Evolutionary conservation across 2,888 invertebrate species (phyloP), one percentile per base, ranked within the genome.

Genomic region (Altica lythri): DNA sequence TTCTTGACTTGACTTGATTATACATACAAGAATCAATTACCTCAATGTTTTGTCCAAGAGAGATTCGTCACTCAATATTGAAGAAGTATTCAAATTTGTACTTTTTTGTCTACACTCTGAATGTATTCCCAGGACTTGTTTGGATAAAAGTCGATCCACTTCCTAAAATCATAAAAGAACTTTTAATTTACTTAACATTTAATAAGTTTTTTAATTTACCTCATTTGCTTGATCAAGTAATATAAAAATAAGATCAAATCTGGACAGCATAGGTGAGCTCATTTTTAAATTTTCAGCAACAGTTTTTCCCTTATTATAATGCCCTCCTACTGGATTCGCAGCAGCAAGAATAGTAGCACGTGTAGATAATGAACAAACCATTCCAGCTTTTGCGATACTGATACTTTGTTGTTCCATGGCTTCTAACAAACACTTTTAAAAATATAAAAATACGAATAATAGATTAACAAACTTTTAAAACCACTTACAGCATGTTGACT

Each of bases 351-450:
- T 86, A 0, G 93, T 88, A 0, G 92, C 88, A 44, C 91, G 82
- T 0, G 93, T 89, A 14, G 91, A 88, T 37, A 95, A 78, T 47
- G 87, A 88, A 72, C 88, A 90, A 34, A 91, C 86, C 12, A 91
- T 85, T 3, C 92, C 92, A n/a, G 90, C 90, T 74, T 95, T 93
- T 1, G 95, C 92, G 47, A 96, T 84, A 70, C 92, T 92, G 29
- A 96, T 88, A 40, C 88, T 86, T 65, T 95, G 89, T 69, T 96
- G 94, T 72, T 97, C 96, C 94, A 97, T 94, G 1, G 92, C 91
- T 79, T 97, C 96, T 34, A 96, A 78, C 44, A 97, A 78, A 52
- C 91, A 88, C 81, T 88, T n/a, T n/a, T 73, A 56, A 56, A 60
- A 49, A 5, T 14, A 17, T 3, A 2, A 27, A 27, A 27, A 27